Evolutionary conservation across 2,113 vertebrate species (phyloP).

Genomic region (Seriola quinqueradiata): DNA sequence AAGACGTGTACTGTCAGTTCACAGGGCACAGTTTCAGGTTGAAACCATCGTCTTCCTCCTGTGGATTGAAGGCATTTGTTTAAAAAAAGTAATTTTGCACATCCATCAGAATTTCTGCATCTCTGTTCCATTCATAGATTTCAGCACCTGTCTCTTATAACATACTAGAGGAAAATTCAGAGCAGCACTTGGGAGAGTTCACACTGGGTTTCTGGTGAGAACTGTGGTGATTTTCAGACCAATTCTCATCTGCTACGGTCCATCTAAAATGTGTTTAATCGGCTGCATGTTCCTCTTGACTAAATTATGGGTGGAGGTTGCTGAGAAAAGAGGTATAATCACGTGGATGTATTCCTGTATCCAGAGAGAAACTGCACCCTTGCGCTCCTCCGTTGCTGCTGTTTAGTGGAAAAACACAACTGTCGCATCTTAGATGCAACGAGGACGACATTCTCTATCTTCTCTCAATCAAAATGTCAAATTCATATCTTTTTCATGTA

Average conservation of each 20-base stretch:
- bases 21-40: not conserved
- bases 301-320: slow-evolving; percentile 12
- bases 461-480: slow-evolving; percentile 36
- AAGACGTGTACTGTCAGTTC: not conserved
- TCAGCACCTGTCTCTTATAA: slow-evolving; percentile 3
- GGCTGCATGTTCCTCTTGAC: slow-evolving; percentile 26
- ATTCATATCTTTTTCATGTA: slow-evolving; percentile 3
- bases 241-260: not conserved
- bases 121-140: slow-evolving; percentile 29
- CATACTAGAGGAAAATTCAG: slow-evolving; percentile 10
- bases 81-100: slow-evolving; percentile 7
- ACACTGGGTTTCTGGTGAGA: not conserved
- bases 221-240: slow-evolving; percentile 9
- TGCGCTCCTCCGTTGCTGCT: not conserved
- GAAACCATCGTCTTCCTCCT: slow-evolving; percentile 2
- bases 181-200: slow-evolving; percentile 4
- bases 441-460: not conserved
- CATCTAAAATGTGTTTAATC: slow-evolving; percentile 48
- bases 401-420: not conserved
- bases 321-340: slow-evolving; percentile 30
- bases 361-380: slow-evolving; percentile 16
- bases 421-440: not conserved
- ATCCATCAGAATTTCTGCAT: slow-evolving; percentile 2
- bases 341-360: slow-evolving; percentile 6
- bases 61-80: not conserved